These are phyloP conservation scores for Rhinichthys klamathensis DNA, from an alignment of 2,113 vertebrate species.

Conservation along the genomic window DNA sequence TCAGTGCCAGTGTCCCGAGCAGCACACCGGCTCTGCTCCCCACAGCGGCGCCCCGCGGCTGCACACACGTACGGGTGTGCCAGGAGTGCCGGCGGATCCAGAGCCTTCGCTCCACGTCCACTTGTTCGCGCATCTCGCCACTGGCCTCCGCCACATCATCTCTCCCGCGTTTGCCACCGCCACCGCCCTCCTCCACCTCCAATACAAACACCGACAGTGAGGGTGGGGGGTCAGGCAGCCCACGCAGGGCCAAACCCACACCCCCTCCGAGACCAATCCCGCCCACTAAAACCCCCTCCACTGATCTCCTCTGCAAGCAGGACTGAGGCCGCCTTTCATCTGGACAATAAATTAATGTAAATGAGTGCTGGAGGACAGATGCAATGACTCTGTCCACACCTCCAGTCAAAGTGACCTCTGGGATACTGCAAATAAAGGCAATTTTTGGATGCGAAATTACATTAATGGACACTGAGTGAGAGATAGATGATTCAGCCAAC, in stretches of 20 bases:
- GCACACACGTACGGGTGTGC: conserved; percentile 77
- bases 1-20: conserved; percentile 70
- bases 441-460: conserved; percentile 11
- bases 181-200: conserved; percentile 61
- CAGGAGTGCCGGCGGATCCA: conserved; percentile 91
- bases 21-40: conserved; percentile 61
- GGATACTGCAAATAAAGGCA: conserved; percentile 25
- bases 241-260: conserved; percentile 70
- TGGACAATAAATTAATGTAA: neutral
- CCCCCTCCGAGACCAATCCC: conserved; percentile 79
- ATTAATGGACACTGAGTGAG: conserved; percentile 1
- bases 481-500: conserved; percentile 16
- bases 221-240: conserved; percentile 77
- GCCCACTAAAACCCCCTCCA: conserved; percentile 79
- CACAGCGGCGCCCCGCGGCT: conserved; percentile 61
- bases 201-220: conserved; percentile 64
- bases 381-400: neutral
- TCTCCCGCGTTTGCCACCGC: conserved; percentile 58
- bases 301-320: conserved; percentile 68
- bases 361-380: neutral
- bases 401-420: conserved; percentile 33
- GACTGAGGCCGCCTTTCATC: conserved; percentile 53
- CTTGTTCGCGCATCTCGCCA: conserved; percentile 65
- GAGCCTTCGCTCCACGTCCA: conserved; percentile 77
- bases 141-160: conserved; percentile 64